Percentiles rank a stretch among this genome's conserved stretches.
Evolutionary conservation across 2,113 vertebrate genomes (phyloP).

Genomic region (Lepidothrix coronata): DNA sequence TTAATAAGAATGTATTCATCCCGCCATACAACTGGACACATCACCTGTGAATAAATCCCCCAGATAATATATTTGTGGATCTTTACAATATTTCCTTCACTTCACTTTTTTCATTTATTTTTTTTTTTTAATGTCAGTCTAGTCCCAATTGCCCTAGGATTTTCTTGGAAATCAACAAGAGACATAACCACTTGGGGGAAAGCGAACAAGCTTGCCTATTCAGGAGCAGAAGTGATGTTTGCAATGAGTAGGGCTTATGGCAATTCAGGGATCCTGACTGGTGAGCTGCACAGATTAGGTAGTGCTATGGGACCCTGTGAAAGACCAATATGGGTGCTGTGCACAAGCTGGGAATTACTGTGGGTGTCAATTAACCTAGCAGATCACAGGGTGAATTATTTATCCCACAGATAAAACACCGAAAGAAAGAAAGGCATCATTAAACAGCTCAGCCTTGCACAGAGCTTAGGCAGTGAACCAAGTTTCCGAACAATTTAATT

Average conservation of each 20-base stretch:
- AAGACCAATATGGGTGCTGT: slow-evolving; percentile 10
- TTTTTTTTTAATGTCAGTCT: neutral
- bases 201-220: neutral
- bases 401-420: slow-evolving; percentile 54
- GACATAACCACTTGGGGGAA: neutral
- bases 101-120: neutral
- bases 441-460: slow-evolving; percentile 39
- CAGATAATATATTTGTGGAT: slow-evolving; percentile 2
- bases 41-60: slow-evolving; percentile 33
- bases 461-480: slow-evolving; percentile 61
- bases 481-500: slow-evolving; percentile 67
- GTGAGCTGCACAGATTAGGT: slow-evolving; percentile 2
- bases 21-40: neutral
- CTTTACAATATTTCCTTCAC: neutral
- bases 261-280: neutral
- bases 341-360: slow-evolving; percentile 38
- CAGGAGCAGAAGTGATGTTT: neutral
- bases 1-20: slow-evolving; percentile 43
- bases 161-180: neutral
- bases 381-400: slow-evolving; percentile 64
- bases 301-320: neutral
- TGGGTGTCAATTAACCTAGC: slow-evolving; percentile 56
- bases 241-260: neutral
- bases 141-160: neutral
- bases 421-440: slow-evolving; percentile 46